Conservation (phyloP, 2,888 invertebrate genomes). For the Apamea monoglypha region DNA sequence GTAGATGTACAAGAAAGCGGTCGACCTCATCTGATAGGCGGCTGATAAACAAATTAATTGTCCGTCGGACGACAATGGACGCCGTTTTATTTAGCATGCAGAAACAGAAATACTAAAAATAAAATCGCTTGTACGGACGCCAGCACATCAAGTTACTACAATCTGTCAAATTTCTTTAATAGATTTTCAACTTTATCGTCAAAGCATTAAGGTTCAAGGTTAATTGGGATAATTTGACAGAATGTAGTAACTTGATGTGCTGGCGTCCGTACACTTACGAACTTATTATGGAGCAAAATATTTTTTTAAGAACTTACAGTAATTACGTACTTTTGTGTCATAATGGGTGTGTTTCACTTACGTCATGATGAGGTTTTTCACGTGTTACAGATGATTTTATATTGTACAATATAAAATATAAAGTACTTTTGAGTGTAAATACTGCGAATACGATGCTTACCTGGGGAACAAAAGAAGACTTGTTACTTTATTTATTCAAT, state of each 20-base stretch:
- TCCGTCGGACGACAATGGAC: constrained; percentile 63
- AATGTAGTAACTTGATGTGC: no score
- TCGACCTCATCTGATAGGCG: constrained; percentile 74
- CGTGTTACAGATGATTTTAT: not conserved
- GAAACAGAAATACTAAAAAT: constrained; percentile 55
- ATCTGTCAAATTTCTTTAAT: no score
- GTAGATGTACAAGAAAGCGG: constrained; percentile 79
- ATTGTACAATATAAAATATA: constrained; percentile 18
- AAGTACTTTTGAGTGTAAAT: not conserved
- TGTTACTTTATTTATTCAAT: constrained; percentile 17
- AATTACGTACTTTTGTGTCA: not conserved
- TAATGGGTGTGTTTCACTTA: not conserved
- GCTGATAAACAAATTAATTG: constrained; percentile 81
- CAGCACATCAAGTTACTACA: no score
- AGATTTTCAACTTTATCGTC: no score
- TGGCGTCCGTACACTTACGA: not conserved
- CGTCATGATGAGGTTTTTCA: not conserved
- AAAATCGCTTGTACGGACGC: constrained; percentile 36
- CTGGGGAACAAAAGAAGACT: constrained; percentile 71
- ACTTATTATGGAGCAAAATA: not conserved
- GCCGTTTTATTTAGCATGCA: constrained; percentile 62
- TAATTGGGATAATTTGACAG: no score
- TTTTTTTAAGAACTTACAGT: constrained; percentile 7
- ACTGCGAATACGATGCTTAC: constrained; percentile 70
- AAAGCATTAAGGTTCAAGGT: no score